These are phyloP conservation scores for Pachycephala philippinensis DNA, from an alignment of 2,113 vertebrate species.

Conservation along the genomic window DNA sequence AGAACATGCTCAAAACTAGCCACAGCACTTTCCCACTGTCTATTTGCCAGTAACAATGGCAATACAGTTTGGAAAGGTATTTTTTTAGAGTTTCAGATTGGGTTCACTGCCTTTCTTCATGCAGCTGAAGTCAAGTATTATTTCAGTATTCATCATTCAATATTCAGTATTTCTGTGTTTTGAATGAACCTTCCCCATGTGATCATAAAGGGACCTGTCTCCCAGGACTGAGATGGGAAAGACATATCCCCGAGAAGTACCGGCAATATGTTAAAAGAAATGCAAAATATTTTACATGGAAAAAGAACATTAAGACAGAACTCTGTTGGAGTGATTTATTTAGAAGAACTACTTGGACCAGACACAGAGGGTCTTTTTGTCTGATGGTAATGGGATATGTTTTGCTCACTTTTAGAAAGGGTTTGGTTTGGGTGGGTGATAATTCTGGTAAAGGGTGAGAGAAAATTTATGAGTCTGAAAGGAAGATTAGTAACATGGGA, in stretches of 20 bases:
- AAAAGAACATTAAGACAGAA: slow-evolving; percentile 10
- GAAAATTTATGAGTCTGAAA: slow-evolving; percentile 28
- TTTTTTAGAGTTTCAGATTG: background rate
- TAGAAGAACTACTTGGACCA: background rate
- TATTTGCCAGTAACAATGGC: background rate
- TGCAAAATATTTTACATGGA: slow-evolving; percentile 8
- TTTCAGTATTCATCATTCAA: slow-evolving; percentile 35
- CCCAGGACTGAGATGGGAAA: background rate
- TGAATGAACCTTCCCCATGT: slow-evolving; percentile 40
- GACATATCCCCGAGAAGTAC: background rate
- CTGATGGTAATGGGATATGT: background rate
- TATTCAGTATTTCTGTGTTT: slow-evolving; percentile 30
- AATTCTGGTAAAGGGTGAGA: background rate
- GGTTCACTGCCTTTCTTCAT: slow-evolving; percentile 17
- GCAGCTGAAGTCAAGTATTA: slow-evolving; percentile 6
- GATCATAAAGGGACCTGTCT: slow-evolving; percentile 34
- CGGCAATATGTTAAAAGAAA: slow-evolving; percentile 10
- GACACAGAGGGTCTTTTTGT: slow-evolving; percentile 6
- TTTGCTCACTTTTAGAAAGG: background rate
- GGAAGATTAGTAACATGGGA: background rate
- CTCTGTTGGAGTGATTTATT: slow-evolving; percentile 15
- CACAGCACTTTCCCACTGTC: background rate
- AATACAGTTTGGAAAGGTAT: background rate
- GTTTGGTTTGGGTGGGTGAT: background rate
- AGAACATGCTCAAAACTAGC: background rate